Evolutionary conservation across 2,888 invertebrate species (phyloP), one percentile per base, ranked within the genome.

Genomic region (Ceriagrion tenellum): DNA sequence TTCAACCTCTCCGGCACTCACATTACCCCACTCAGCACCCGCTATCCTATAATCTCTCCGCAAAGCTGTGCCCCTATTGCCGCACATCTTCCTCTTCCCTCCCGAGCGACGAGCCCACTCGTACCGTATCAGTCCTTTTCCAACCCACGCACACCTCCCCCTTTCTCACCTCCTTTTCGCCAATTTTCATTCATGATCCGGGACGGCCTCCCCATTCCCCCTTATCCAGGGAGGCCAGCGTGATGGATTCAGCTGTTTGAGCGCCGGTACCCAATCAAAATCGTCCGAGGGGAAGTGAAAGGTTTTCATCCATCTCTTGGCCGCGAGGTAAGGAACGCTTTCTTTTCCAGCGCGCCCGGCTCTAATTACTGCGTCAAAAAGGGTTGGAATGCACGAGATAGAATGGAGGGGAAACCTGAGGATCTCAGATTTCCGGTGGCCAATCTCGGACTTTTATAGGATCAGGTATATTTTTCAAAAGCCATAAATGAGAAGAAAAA

Each of bases 31-130:
- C 81, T 81, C 81, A 35, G 81, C 81, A 81, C 81, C 81, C 81
- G 26, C 81, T 81, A 81, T 81, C 81, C 81, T 81, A 81, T 81
- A 81, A 81, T 81, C 81, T 81, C 81, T 81, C 81, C 35, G 81
- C 35, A 81, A 81, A 81, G 81, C 81, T 81, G 81, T 81, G 81
- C 81, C 81, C 35, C 81, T 81, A 35, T 81, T 35, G 26, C 81
- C 81, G 26, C 69, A 69, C 69, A 23, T 8, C 69, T 69, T n/a
- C 2, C 69, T 69, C n/a, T 1, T 26, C 20, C n/a, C n/a, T 35
- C 16, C 35, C 81, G 0, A 30, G 30, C 74, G n/a, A 74, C 20
- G 16, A 20, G 16, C 81, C 81, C 35, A 35, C 81, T 35, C 30
- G 35, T 0, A 12, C 30, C 35, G 30, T 81, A 81, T 81, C 81